Percentiles rank a stretch among this genome's conserved stretches.
These are phyloP conservation scores for Lordiphosa clarofinis DNA, from an alignment of 1,140 invertebrate species.

Conservation along the genomic window DNA sequence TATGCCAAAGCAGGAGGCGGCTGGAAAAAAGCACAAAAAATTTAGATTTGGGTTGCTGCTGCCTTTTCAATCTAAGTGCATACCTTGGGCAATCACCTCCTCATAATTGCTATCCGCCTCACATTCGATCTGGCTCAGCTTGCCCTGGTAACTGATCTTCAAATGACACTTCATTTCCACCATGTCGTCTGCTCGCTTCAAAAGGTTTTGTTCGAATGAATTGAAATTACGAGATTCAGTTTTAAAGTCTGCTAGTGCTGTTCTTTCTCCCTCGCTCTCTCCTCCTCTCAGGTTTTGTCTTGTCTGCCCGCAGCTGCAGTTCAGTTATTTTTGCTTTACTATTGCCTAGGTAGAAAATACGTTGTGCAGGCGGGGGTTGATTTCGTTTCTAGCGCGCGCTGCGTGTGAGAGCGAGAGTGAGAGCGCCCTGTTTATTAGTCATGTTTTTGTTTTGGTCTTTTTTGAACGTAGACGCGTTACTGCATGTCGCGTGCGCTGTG, in stretches of 20 bases:
- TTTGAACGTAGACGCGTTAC: slow-evolving; percentile 33
- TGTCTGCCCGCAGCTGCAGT: slow-evolving; percentile 4
- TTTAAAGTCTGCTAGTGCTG: slow-evolving; percentile 6
- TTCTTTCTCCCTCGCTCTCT: not conserved
- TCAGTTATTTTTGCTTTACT: not conserved
- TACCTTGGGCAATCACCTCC: slow-evolving; percentile 53
- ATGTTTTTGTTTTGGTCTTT: slow-evolving; percentile 16
- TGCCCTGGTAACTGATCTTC: slow-evolving; percentile 56
- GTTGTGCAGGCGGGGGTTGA: not conserved
- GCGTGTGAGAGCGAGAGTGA: slow-evolving; percentile 6
- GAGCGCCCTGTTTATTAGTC: slow-evolving; percentile 18
- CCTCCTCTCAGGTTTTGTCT: too few relatives aligned
- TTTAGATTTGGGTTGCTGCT: not conserved
- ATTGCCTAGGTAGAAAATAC: slow-evolving; percentile 1
- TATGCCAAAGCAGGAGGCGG: slow-evolving; percentile 45
- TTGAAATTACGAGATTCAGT: slow-evolving; percentile 21
- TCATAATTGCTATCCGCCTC: slow-evolving; percentile 44
- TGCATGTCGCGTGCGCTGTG: slow-evolving; percentile 52
- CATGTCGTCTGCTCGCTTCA: slow-evolving; percentile 26
- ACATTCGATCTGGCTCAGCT: slow-evolving; percentile 37
- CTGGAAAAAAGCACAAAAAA: slow-evolving; percentile 14
- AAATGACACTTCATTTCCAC: slow-evolving; percentile 32
- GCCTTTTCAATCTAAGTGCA: slow-evolving; percentile 5
- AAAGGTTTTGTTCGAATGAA: slow-evolving; percentile 31
- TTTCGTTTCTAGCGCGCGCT: not conserved